These are phyloP conservation scores for Cryptus armator DNA, from an alignment of 2,888 invertebrate species.

Conservation along the genomic window DNA sequence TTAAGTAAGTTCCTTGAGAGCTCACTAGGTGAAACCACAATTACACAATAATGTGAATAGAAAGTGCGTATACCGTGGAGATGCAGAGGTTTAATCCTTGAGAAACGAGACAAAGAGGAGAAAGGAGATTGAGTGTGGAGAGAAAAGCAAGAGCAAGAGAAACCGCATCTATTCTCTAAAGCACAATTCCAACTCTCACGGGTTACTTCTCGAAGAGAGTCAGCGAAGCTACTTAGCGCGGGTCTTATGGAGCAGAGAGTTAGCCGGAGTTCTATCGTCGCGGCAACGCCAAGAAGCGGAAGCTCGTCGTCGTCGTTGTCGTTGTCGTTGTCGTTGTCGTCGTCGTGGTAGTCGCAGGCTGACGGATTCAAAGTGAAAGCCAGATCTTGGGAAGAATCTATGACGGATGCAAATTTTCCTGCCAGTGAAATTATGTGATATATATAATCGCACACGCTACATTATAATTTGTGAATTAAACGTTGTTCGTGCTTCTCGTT, in stretches of 20 bases:
- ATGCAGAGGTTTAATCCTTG: conserved; percentile 46
- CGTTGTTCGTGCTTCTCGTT: conserved; percentile 21
- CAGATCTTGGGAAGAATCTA: conserved; percentile 36
- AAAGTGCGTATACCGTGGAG: conserved; percentile 49
- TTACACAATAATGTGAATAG: conserved; percentile 40
- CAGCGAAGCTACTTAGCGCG: conserved; percentile 68
- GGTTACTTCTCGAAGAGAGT: conserved; percentile 58
- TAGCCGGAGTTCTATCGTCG: conserved; percentile 59
- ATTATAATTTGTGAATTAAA: conserved; percentile 26
- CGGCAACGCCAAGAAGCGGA: conserved; percentile 61
- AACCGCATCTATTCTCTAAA: conserved; percentile 51
- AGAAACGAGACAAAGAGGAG: conserved; percentile 53
- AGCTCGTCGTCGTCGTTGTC: conserved; percentile 54
- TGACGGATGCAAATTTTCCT: conserved; percentile 63
- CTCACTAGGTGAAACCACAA: conserved; percentile 60
- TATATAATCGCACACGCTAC: conserved; percentile 49
- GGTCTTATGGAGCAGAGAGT: conserved; percentile 67
- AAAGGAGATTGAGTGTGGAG: conserved; percentile 57
- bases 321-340: conserved; percentile 22
- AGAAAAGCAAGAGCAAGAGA: conserved; percentile 57
- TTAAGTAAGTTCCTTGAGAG: conserved; percentile 72
- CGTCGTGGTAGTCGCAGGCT: conserved; percentile 56
- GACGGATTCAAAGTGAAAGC: conserved; percentile 63
- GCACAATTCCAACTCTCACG: conserved; percentile 60
- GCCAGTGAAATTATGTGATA: conserved; percentile 51